Conservation (phyloP, 2,113 vertebrate genomes). For the Hystrix brachyura region DNA sequence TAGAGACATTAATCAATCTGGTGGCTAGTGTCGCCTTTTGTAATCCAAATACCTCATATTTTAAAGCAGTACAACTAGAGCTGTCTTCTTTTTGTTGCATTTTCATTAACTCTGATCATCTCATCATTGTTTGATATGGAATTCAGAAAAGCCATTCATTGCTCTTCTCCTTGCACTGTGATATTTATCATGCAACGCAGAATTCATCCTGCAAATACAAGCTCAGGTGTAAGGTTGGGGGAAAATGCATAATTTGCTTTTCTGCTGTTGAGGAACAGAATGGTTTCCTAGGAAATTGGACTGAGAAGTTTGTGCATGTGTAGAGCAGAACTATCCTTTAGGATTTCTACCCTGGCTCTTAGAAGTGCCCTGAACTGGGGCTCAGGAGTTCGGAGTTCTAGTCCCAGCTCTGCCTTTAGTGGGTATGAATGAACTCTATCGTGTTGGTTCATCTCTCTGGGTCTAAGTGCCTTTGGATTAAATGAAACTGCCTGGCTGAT, state of each 20-base stretch:
- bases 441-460: neutral
- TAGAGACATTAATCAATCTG: neutral
- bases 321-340: neutral
- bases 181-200: conserved; percentile 68
- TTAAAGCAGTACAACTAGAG: neutral
- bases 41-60: conserved; percentile 45
- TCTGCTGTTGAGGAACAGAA: conserved; percentile 49
- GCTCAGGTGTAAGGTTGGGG: conserved; percentile 20
- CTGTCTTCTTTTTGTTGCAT: conserved; percentile 48
- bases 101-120: conserved; percentile 73
- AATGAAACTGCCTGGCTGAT: neutral
- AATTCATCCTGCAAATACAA: conserved; percentile 64
- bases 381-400: neutral
- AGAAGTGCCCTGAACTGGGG: neutral
- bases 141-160: conserved; percentile 49
- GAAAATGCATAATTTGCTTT: conserved; percentile 36
- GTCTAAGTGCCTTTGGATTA: neutral
- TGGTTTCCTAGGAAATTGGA: neutral
- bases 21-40: conserved; percentile 38
- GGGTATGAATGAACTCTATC: neutral
- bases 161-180: conserved; percentile 39
- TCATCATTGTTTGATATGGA: conserved; percentile 58
- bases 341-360: neutral
- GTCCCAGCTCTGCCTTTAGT: neutral
- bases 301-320: neutral